A percentile compares a stretch with the other conserved stretches of the same genome.
Conservation (phyloP, 2,113 vertebrate genomes). For the Hydrochoerus hydrochaeris region DNA sequence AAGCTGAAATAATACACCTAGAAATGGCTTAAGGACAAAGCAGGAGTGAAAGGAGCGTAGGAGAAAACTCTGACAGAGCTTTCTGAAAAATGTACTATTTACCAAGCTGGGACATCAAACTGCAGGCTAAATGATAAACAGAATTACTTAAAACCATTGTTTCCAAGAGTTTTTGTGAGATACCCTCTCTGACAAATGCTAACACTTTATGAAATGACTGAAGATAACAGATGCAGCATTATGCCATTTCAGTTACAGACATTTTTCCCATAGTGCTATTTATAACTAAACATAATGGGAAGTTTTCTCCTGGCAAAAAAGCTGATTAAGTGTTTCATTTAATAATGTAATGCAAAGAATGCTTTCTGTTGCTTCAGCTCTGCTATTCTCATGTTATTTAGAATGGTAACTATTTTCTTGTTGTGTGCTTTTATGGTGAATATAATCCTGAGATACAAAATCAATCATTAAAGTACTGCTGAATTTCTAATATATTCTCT, state of each 20-base stretch:
- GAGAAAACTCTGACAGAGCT: slow-evolving; percentile 60
- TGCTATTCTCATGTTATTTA: slow-evolving; percentile 41
- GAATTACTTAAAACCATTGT: slow-evolving; percentile 43
- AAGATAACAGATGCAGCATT: slow-evolving; percentile 31
- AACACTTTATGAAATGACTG: slow-evolving; percentile 48
- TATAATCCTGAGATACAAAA: slow-evolving; percentile 52
- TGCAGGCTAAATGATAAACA: slow-evolving; percentile 50
- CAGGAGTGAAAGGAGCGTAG: not conserved
- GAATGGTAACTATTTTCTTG: slow-evolving; percentile 61
- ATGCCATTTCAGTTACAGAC: not conserved
- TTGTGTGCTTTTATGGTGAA: not conserved
- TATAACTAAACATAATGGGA: slow-evolving; percentile 72
- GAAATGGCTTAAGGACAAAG: slow-evolving; percentile 61
- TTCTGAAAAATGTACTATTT: slow-evolving; percentile 76
- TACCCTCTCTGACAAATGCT: slow-evolving; percentile 38
- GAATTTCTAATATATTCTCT: slow-evolving; percentile 41
- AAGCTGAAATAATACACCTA: slow-evolving; percentile 72
- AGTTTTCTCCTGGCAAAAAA: slow-evolving; percentile 78
- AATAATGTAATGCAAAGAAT: slow-evolving; percentile 78
- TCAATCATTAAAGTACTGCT: slow-evolving; percentile 44
- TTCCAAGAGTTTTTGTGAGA: slow-evolving; percentile 38
- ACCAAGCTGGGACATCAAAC: slow-evolving; percentile 75
- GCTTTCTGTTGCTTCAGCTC: slow-evolving; percentile 66
- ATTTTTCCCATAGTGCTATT: slow-evolving; percentile 62
- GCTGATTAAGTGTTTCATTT: slow-evolving; percentile 83